These are phyloP conservation scores for Drymonia ruficornis DNA, from an alignment of 2,888 invertebrate species.

Conservation along the genomic window DNA sequence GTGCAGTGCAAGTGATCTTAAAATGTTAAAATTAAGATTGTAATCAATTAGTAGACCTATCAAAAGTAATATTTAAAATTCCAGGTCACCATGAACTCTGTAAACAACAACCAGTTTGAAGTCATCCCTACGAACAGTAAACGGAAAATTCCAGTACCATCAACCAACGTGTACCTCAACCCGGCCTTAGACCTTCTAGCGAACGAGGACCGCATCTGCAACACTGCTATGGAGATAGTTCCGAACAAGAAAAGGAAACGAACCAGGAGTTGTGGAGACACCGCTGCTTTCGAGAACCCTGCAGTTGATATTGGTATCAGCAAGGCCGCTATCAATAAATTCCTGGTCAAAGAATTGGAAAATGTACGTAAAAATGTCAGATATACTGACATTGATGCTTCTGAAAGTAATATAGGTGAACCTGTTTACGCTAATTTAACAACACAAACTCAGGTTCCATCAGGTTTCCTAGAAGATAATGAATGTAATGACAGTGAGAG, in stretches of 20 bases:
- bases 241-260: slow-evolving; percentile 72
- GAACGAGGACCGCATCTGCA: slow-evolving; percentile 79
- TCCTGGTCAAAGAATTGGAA: slow-evolving; percentile 67
- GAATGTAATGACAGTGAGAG: neutral
- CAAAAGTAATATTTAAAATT: slow-evolving; percentile 10
- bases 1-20: no score
- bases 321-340: slow-evolving; percentile 66
- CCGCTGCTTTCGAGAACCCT: slow-evolving; percentile 71
- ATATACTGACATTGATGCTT: slow-evolving; percentile 22
- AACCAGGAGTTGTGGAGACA: slow-evolving; percentile 65
- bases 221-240: slow-evolving; percentile 77
- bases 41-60: no score
- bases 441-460: neutral
- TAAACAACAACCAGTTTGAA: slow-evolving; percentile 80
- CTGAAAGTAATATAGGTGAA: slow-evolving; percentile 33
- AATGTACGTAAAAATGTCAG: slow-evolving; percentile 70
- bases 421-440: slow-evolving; percentile 65
- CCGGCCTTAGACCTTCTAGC: slow-evolving; percentile 75
- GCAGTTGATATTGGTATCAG: slow-evolving; percentile 72
- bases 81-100: slow-evolving; percentile 56
- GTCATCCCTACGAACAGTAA: slow-evolving; percentile 67
- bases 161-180: slow-evolving; percentile 72
- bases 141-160: slow-evolving; percentile 66
- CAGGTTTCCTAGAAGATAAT: neutral
- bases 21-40: no score